Conservation (phyloP, 1,140 invertebrate species). For the Eubasilissa regina region DNA sequence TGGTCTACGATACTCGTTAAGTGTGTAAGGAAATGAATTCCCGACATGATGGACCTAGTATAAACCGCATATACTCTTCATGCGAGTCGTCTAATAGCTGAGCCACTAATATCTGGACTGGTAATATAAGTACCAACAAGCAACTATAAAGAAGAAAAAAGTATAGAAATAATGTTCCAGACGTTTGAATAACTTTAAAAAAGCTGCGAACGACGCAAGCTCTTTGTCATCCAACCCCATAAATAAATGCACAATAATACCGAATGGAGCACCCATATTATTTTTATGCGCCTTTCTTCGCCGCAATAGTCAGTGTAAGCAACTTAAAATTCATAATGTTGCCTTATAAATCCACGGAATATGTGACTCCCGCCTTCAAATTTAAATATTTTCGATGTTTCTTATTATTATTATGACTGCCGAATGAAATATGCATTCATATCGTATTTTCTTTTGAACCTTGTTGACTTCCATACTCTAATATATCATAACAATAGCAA, state of each 20-base stretch:
- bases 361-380: conserved; percentile 46
- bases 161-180: too few relatives aligned
- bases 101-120: too few relatives aligned
- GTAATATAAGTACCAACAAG: too few relatives aligned
- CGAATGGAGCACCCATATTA: conserved; percentile 55
- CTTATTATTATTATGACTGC: conserved; percentile 39
- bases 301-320: conserved; percentile 57
- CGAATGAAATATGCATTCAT: conserved; percentile 13
- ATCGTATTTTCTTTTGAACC: conserved; percentile 24
- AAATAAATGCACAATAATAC: conserved; percentile 59
- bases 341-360: conserved; percentile 57
- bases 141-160: too few relatives aligned
- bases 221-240: conserved; percentile 47
- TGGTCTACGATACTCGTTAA: too few relatives aligned
- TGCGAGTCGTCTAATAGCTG: too few relatives aligned
- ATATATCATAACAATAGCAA: conserved; percentile 9
- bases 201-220: conserved; percentile 3
- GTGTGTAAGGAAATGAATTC: too few relatives aligned
- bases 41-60: too few relatives aligned
- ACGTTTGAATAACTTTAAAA: conserved; percentile 3
- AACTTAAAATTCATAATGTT: conserved; percentile 61
- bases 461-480: conserved; percentile 24
- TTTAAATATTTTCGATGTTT: conserved; percentile 48
- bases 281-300: conserved; percentile 56
- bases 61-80: too few relatives aligned